Evolutionary conservation across 2,797 vertebrate species (phyloP).

Genomic region (Xiphorhynchus erythropygius): DNA sequence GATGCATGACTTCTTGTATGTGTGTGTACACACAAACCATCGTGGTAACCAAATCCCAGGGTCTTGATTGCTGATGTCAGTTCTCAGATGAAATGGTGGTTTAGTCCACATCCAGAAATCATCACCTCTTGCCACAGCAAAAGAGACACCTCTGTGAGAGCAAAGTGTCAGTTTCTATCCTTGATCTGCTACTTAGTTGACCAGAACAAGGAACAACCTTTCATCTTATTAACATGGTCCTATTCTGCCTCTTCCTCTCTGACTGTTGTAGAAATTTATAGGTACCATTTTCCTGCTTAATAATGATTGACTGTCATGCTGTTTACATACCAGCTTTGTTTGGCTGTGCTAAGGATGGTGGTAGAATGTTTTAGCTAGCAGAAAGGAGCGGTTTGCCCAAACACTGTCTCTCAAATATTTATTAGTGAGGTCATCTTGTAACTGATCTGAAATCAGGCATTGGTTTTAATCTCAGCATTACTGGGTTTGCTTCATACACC

Average conservation of each 20-base stretch:
- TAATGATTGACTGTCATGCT: constrained; percentile 6
- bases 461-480: constrained; percentile 27
- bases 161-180: not conserved
- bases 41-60: not conserved
- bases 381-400: constrained; percentile 32
- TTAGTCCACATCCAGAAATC: not conserved
- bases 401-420: constrained; percentile 20
- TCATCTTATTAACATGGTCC: not conserved
- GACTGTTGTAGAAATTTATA: not conserved
- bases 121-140: not conserved
- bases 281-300: constrained; percentile 5
- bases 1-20: not conserved
- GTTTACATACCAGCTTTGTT: not conserved
- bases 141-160: not conserved
- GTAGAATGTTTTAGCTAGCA: constrained; percentile 56
- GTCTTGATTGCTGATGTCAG: not conserved
- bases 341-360: constrained; percentile 26
- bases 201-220: not conserved
- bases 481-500: not conserved
- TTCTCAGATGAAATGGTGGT: not conserved
- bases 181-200: not conserved
- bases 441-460: constrained; percentile 47
- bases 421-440: constrained; percentile 64
- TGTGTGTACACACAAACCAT: not conserved
- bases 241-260: constrained; percentile 2